Evolutionary conservation across 2,888 invertebrate genomes (phyloP), one percentile per base, ranked within the genome.

Genomic region (Ichneumoninae sp.): DNA sequence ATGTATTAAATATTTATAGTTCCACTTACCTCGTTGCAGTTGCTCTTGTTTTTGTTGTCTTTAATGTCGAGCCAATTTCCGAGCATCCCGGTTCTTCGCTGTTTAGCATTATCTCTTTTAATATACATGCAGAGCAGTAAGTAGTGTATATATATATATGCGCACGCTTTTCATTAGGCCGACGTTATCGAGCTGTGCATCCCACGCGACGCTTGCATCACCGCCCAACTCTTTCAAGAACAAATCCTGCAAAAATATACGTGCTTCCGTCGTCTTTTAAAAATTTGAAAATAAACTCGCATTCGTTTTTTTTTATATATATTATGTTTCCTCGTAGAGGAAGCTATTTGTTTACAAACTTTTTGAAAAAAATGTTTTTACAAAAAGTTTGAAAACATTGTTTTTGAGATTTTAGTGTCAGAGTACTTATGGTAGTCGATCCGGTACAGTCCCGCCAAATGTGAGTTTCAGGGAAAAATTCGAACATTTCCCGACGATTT

Each of bases 111-210:
- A 40, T 57, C 57, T 22, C 40, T 10, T 16, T 26, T 62, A 13
- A 57, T 60, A 74, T 60, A 30, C 22, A 74, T 60, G 54, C 47
- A 13, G 36, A 75, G 52, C 30, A 13, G 66, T 33, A n/a, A 10
- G 54, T 8, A 30, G 30, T 10, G n/a, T 30, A 30, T 13, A 8
- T 76, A 8, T 47, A 47, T 47, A 13, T 16, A 40, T 40, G 3
- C 40, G 13, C 62, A 6, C 7, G 26, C 62, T 62, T 65, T 69
- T 82, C 80, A 78, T 71, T 75, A 47, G 70, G 22, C 19, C 82
- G 81, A 86, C 82, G 85, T 91, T 91, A 92, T 92, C 89, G 91
- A 92, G 88, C 92, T 79, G 89, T 85, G 76, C 91, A 85, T 87
- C 91, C 91, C 88, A 92, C 92, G 90, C 90, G 86, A 79, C 52